A percentile compares a stretch with the other conserved stretches of the same genome.
These are phyloP conservation scores for Pristionchus japonicus DNA, from an alignment of 2,888 invertebrate species.

Conservation along the genomic window DNA sequence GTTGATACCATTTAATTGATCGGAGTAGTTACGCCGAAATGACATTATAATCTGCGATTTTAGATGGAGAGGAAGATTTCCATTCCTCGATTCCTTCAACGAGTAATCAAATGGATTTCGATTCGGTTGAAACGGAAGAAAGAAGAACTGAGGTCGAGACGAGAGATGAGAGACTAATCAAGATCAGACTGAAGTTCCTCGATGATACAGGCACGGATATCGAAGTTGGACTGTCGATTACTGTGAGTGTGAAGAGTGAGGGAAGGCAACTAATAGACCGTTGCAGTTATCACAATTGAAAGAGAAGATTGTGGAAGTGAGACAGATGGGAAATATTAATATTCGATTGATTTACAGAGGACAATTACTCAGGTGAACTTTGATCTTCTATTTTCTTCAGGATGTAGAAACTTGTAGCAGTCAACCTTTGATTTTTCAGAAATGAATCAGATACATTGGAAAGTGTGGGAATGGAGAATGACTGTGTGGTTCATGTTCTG, in stretches of 20 bases:
- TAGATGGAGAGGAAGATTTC: neutral
- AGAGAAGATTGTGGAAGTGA: neutral
- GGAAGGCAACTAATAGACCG: neutral
- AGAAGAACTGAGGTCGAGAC: neutral
- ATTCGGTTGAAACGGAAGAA: neutral
- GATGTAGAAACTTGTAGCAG: neutral
- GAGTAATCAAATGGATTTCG: neutral
- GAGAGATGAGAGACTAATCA: neutral
- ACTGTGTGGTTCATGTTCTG: constrained; percentile 38
- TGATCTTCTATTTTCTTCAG: neutral
- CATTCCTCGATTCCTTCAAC: neutral
- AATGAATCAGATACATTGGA: neutral
- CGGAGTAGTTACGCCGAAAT: neutral
- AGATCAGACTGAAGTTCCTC: constrained; percentile 41
- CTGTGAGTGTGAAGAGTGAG: neutral
- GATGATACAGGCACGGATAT: constrained; percentile 33
- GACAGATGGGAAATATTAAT: neutral
- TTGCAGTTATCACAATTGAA: constrained; percentile 20
- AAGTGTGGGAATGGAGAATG: constrained; percentile 37
- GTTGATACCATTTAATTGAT: neutral
- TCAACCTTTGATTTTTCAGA: neutral
- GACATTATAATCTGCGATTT: neutral
- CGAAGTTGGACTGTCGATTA: neutral
- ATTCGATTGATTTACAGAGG: constrained; percentile 31
- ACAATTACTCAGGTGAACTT: constrained; percentile 27